Percentiles rank a stretch among this genome's conserved stretches.
These are phyloP conservation scores for Tyrannus savana DNA, from an alignment of 2,113 vertebrate genomes.

Conservation along the genomic window DNA sequence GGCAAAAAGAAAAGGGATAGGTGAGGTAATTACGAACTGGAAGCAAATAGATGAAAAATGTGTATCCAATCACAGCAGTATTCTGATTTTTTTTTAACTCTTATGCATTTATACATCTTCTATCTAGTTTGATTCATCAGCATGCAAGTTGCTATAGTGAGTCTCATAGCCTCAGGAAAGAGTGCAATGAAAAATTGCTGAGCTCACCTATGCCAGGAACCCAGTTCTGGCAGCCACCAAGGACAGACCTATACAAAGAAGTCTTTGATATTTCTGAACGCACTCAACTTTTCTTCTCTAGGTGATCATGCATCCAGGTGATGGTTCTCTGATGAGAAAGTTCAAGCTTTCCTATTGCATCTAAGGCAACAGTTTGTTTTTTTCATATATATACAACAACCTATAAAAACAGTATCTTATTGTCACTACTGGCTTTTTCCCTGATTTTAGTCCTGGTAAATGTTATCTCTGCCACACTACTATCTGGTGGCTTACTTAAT, in stretches of 20 bases:
- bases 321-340: not conserved
- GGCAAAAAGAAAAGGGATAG: not conserved
- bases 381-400: not conserved
- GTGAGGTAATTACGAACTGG: not conserved
- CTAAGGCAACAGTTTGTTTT: not conserved
- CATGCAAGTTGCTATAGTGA: not conserved
- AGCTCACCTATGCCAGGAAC: not conserved
- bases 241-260: not conserved
- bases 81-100: not conserved
- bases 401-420: not conserved
- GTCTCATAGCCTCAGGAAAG: not conserved
- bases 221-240: not conserved
- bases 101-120: not conserved
- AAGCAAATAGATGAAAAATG: not conserved
- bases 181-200: not conserved
- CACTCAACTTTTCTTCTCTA: not conserved
- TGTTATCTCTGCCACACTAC: not conserved
- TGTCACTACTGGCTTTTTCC: not conserved
- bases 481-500: not conserved
- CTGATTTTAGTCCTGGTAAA: not conserved
- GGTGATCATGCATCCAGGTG: not conserved
- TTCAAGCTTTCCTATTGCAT: not conserved
- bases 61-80: not conserved
- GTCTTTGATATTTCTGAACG: not conserved
- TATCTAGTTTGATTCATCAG: not conserved